Evolutionary conservation across 2,113 vertebrate species (phyloP).

Genomic region (Morone chrysops): DNA sequence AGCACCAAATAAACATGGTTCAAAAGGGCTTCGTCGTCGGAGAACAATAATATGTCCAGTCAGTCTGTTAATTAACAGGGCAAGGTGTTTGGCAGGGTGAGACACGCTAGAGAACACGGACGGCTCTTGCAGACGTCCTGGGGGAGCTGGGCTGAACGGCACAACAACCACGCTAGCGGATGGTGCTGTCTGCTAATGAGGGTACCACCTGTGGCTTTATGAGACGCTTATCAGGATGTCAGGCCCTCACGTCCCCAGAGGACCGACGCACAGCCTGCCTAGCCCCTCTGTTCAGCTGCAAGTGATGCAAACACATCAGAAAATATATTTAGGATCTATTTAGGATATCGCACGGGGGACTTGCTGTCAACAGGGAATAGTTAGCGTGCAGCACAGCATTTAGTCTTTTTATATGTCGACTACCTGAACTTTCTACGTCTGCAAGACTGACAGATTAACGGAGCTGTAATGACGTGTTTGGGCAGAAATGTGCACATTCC

Average conservation of each 20-base stretch:
- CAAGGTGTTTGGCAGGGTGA: slow-evolving; percentile 1
- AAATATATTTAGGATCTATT: slow-evolving; percentile 14
- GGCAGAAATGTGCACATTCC: neutral
- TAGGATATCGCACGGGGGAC: slow-evolving; percentile 2
- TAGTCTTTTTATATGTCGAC: slow-evolving; percentile 19
- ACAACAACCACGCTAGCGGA: slow-evolving; percentile 19
- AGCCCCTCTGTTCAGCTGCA: slow-evolving; percentile 17
- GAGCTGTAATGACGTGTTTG: neutral
- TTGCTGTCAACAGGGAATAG: slow-evolving; percentile 47
- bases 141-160: slow-evolving; percentile 21
- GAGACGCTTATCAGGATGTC: slow-evolving; percentile 59
- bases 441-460: neutral
- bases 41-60: slow-evolving; percentile 1
- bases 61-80: slow-evolving; percentile 23
- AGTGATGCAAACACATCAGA: slow-evolving; percentile 31
- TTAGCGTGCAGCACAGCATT: slow-evolving; percentile 35
- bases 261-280: slow-evolving; percentile 13
- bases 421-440: slow-evolving; percentile 1
- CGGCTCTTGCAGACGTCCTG: neutral
- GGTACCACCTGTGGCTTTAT: slow-evolving; percentile 60
- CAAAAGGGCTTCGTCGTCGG: neutral
- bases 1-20: neutral
- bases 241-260: slow-evolving; percentile 23
- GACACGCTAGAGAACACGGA: neutral
- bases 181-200: slow-evolving; percentile 62